Percentiles rank a stretch among this genome's conserved stretches.
Evolutionary conservation across 2,113 vertebrate species (phyloP).

Genomic region (Sapayoa aenigma): DNA sequence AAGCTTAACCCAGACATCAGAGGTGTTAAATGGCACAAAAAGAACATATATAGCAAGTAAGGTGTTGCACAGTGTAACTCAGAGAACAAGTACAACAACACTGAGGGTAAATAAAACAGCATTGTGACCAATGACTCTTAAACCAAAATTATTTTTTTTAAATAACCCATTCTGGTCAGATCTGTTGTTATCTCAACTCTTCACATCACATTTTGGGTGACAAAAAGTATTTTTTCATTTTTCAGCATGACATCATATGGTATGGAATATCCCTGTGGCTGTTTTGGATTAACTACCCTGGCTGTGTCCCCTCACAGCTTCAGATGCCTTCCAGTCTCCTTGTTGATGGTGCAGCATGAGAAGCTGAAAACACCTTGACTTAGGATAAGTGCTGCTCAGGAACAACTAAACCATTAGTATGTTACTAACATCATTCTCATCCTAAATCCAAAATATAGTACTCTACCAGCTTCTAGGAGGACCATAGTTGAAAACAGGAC

Average conservation of each 20-base stretch:
- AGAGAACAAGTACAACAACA: background rate
- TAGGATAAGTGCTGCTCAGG: background rate
- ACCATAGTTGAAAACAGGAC: background rate
- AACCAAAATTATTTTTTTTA: background rate
- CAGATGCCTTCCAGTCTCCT: background rate
- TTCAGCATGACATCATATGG: background rate
- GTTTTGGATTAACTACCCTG: background rate
- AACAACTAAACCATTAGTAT: background rate
- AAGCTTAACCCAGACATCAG: too few species aligned
- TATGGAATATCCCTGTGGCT: background rate
- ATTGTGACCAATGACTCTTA: background rate
- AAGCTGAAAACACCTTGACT: background rate
- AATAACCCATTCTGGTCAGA: background rate
- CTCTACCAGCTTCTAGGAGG: accelerated
- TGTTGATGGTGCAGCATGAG: background rate
- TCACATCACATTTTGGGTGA: background rate
- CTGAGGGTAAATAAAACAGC: background rate
- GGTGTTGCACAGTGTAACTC: too few species aligned
- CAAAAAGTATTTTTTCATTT: background rate
- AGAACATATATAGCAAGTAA: too few species aligned
- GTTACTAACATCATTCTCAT: background rate
- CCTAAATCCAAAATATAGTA: background rate
- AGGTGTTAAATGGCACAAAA: too few species aligned
- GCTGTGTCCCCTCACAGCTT: background rate
- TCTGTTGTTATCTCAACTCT: background rate